Percentiles rank a stretch among this genome's conserved stretches.
These are phyloP conservation scores for Zaprionus bogoriensis DNA, from an alignment of 2,888 invertebrate species.

Conservation along the genomic window DNA sequence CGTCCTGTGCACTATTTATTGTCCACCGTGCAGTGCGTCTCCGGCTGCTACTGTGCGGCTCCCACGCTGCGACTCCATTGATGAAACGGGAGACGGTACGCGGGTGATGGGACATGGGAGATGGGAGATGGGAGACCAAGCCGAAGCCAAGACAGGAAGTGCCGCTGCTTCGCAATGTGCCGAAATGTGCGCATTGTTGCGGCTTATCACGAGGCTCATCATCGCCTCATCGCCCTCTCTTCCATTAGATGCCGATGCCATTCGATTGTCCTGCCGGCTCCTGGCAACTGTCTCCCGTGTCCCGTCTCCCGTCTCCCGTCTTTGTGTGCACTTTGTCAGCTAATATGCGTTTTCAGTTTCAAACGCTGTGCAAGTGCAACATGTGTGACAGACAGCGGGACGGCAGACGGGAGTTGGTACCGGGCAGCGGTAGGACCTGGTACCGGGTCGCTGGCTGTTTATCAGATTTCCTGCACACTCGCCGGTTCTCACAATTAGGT, in stretches of 20 bases:
- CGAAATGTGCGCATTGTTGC: slow-evolving; percentile 45
- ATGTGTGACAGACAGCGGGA: slow-evolving; percentile 30
- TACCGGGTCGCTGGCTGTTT: slow-evolving; percentile 21
- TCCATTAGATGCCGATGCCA: slow-evolving; percentile 43
- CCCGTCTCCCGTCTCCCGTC: not conserved
- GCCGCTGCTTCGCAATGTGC: slow-evolving; percentile 34
- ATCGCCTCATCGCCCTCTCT: slow-evolving; percentile 18
- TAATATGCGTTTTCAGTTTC: slow-evolving; percentile 65
- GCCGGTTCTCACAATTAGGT: slow-evolving; percentile 69
- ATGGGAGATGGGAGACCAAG: too few species aligned
- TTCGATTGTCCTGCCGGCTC: not conserved
- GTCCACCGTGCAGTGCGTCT: slow-evolving; percentile 8
- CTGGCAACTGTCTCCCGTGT: not conserved
- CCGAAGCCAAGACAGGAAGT: slow-evolving; percentile 50
- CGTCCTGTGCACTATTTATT: slow-evolving; percentile 35
- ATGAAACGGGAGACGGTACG: slow-evolving; percentile 69
- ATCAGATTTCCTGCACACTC: slow-evolving; percentile 59
- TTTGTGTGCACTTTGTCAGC: slow-evolving; percentile 18
- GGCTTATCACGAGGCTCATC: slow-evolving; percentile 58
- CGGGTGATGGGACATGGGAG: too few species aligned
- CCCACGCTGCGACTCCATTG: slow-evolving; percentile 69
- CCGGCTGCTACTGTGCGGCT: slow-evolving; percentile 34
- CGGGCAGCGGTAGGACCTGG: not conserved
- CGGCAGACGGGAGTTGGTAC: not conserved
- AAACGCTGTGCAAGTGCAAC: slow-evolving; percentile 41